phyloP scores from a whole-genome alignment of 2,113 vertebrate species.

The Eubucco bourcierii region DNA sequence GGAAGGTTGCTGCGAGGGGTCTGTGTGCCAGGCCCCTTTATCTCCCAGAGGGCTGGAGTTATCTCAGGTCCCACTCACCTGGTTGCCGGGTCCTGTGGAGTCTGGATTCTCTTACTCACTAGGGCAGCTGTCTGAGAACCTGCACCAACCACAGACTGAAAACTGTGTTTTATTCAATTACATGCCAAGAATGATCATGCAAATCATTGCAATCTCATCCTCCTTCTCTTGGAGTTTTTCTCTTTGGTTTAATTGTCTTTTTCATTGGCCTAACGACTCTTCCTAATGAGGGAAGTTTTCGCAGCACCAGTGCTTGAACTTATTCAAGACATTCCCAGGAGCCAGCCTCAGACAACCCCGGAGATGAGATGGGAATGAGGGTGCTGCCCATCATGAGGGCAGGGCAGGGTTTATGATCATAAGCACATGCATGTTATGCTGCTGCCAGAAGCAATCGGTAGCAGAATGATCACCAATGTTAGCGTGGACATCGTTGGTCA shows the following conservation, averaged over 20 bases:
- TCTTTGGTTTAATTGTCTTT: background rate
- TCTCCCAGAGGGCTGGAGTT: background rate
- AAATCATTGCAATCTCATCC: background rate
- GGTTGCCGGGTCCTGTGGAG: rapidly evolving
- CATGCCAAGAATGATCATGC: background rate
- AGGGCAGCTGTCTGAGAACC: background rate
- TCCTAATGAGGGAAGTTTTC: background rate
- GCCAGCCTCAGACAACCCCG: background rate
- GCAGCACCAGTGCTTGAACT: background rate
- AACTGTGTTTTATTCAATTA: background rate
- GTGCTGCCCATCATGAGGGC: background rate
- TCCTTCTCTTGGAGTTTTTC: background rate
- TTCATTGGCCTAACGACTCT: background rate
- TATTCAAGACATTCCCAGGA: background rate
- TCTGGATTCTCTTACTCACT: rapidly evolving
- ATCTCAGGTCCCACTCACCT: rapidly evolving
- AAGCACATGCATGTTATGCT: background rate
- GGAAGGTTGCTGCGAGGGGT: background rate
- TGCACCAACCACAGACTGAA: background rate
- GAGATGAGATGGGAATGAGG: background rate
- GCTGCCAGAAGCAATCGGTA: constrained; percentile 13
- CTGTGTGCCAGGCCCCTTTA: background rate
- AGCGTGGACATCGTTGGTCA: background rate
- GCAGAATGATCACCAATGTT: background rate
- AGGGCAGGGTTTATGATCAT: rapidly evolving